Percentiles rank a stretch among this genome's conserved stretches.
Evolutionary conservation across 2,797 vertebrate species (phyloP).

Genomic region (Oryzias dopingdopingensis): DNA sequence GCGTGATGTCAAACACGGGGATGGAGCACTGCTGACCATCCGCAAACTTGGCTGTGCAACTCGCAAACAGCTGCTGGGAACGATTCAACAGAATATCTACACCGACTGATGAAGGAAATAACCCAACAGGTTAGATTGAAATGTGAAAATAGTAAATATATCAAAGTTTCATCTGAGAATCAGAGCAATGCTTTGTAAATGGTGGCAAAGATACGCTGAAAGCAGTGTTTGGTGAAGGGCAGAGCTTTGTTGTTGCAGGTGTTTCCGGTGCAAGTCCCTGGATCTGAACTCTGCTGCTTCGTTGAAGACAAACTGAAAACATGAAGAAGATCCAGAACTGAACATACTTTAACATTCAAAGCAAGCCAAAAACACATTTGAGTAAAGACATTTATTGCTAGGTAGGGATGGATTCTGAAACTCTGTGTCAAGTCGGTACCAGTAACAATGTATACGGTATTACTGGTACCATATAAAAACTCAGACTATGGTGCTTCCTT

Average conservation of each 20-base stretch:
- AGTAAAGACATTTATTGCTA: too few relatives aligned
- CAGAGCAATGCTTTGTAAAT: too few relatives aligned
- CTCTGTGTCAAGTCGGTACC: too few relatives aligned
- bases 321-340: conserved; percentile 33
- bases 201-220: conserved; percentile 94
- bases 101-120: conserved; percentile 73
- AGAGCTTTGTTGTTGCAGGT: conserved; percentile 88
- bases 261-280: conserved; percentile 84
- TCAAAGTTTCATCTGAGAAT: too few relatives aligned
- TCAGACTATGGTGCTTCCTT: too few relatives aligned
- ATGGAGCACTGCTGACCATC: conserved; percentile 98
- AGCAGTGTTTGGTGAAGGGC: conserved; percentile 96
- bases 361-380: background rate
- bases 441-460: too few relatives aligned
- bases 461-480: too few relatives aligned
- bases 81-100: conserved; percentile 95
- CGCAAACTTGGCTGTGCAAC: conserved; percentile 98
- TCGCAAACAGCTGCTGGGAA: conserved; percentile 98
- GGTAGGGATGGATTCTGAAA: too few relatives aligned
- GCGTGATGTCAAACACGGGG: conserved; percentile 98
- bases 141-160: background rate
- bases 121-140: background rate
- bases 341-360: conserved; percentile 8
- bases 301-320: conserved; percentile 75
- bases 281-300: conserved; percentile 75